Base-by-base conservation (phyloP, 1,140 invertebrate species). In the Achatina immaculata region DNA sequence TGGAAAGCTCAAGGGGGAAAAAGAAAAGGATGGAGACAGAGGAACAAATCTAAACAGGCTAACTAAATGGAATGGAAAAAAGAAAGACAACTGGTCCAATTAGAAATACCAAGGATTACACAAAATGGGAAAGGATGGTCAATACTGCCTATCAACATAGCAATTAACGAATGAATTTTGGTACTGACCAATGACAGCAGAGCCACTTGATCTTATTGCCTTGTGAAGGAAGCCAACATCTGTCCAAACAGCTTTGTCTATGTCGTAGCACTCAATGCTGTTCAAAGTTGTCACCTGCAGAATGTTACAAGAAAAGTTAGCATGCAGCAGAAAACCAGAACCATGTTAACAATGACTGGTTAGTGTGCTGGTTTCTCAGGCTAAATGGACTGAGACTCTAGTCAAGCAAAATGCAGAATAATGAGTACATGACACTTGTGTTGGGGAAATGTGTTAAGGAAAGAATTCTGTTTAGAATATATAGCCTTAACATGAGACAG, bases 121-220 rank as follows among this genome's bases (percentile, higher is more conserved):
- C n/a, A n/a, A n/a, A n/a, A n/a, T n/a, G n/a, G n/a, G n/a, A n/a
- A n/a, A n/a, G n/a, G n/a, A n/a, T n/a, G n/a, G n/a, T n/a, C n/a
- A n/a, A n/a, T n/a, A n/a, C n/a, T n/a, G n/a, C n/a, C n/a, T n/a
- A n/a, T n/a, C n/a, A n/a, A n/a, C n/a, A n/a, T n/a, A n/a, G n/a
- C n/a, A n/a, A n/a, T n/a, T n/a, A n/a, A n/a, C n/a, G n/a, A n/a
- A n/a, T n/a, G n/a, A n/a, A n/a, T n/a, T n/a, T n/a, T n/a, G n/a
- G n/a, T n/a, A 74, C 79, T 16, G n/a, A 81, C 48, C 69, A n/a
- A 73, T 68, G 76, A 78, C 58, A 43, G 74, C 74, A 62, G 74
- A 78, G 3, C 58, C 65, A 68, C 65, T 66, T 34, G 76, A 68
- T 19, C 65, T 24, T 0, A 78, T 62, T 9, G 76, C 58, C 21